Percentiles rank a stretch among this genome's conserved stretches.
phyloP scores from a whole-genome alignment of 2,888 invertebrate genomes.

The Polydrusus cervinus region DNA sequence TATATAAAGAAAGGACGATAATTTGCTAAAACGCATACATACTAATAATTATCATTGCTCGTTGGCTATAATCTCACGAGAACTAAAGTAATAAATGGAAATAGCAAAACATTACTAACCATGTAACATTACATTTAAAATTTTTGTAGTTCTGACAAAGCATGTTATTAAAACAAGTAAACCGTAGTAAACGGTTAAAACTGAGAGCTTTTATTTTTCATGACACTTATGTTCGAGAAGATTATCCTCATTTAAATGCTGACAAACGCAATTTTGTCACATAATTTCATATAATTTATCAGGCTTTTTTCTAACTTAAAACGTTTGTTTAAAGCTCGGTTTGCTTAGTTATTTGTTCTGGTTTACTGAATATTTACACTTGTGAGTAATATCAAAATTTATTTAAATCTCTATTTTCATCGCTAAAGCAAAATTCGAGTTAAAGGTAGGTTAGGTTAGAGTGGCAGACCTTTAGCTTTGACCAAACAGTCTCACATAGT shows the following conservation, averaged over 20 bases:
- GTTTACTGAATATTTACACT: slow-evolving; percentile 23
- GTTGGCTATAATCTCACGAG: too few species aligned
- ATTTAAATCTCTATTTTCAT: background rate
- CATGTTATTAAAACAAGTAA: slow-evolving; percentile 1
- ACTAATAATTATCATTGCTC: too few species aligned
- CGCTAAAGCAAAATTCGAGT: too few species aligned
- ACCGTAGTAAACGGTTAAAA: slow-evolving; percentile 4
- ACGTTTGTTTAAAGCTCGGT: slow-evolving; percentile 37
- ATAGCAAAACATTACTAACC: background rate
- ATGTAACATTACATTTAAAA: background rate
- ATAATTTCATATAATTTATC: slow-evolving; percentile 46
- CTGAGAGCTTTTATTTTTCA: background rate
- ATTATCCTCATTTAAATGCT: slow-evolving; percentile 38
- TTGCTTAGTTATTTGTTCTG: slow-evolving; percentile 35
- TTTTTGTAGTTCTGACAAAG: background rate
- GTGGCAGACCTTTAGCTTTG: too few species aligned
- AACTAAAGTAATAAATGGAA: too few species aligned
- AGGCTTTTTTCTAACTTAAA: slow-evolving; percentile 35
- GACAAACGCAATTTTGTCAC: slow-evolving; percentile 44
- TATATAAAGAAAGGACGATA: too few species aligned
- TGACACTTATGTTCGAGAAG: slow-evolving; percentile 17
- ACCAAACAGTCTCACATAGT: too few species aligned
- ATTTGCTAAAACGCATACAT: too few species aligned
- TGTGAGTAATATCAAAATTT: slow-evolving; percentile 9
- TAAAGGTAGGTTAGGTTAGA: too few species aligned